Percentiles rank a stretch among this genome's conserved stretches.
Evolutionary conservation across 2,888 invertebrate species (phyloP).

Genomic region (Hoplodrina ambigua): DNA sequence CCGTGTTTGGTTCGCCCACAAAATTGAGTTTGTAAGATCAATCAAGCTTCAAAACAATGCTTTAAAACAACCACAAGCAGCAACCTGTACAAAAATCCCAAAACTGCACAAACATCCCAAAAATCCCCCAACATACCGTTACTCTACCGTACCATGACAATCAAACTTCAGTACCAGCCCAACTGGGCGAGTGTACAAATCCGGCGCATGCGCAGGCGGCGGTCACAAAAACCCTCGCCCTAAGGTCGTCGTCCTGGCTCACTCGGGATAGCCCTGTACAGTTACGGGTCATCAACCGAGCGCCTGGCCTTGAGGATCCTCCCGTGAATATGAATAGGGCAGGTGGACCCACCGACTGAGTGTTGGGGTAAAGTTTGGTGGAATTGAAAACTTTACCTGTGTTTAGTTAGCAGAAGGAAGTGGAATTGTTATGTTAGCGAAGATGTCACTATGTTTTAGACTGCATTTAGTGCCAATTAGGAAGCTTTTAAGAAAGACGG

Average conservation of each 20-base stretch:
- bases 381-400: background rate
- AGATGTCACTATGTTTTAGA: background rate
- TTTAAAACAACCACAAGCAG: background rate
- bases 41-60: too few relatives aligned
- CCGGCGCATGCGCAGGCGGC: constrained; percentile 34
- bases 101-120: background rate
- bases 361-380: constrained; percentile 13
- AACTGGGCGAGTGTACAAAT: constrained; percentile 23
- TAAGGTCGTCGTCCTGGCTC: constrained; percentile 60
- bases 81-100: background rate
- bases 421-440: background rate
- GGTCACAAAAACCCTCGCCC: constrained; percentile 48
- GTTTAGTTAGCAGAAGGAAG: too few relatives aligned
- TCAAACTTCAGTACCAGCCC: constrained; percentile 9
- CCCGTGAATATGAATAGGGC: constrained; percentile 65
- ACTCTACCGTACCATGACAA: constrained; percentile 15
- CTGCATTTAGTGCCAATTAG: too few relatives aligned
- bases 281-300: constrained; percentile 65
- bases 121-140: constrained; percentile 10
- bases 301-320: constrained; percentile 64
- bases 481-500: too few relatives aligned
- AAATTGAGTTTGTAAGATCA: too few relatives aligned
- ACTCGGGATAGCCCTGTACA: constrained; percentile 66
- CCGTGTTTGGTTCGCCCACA: too few relatives aligned
- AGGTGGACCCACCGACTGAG: constrained; percentile 51